Base-by-base conservation (phyloP, 2,888 invertebrate species). In the Chaetoderma sp. region DNA sequence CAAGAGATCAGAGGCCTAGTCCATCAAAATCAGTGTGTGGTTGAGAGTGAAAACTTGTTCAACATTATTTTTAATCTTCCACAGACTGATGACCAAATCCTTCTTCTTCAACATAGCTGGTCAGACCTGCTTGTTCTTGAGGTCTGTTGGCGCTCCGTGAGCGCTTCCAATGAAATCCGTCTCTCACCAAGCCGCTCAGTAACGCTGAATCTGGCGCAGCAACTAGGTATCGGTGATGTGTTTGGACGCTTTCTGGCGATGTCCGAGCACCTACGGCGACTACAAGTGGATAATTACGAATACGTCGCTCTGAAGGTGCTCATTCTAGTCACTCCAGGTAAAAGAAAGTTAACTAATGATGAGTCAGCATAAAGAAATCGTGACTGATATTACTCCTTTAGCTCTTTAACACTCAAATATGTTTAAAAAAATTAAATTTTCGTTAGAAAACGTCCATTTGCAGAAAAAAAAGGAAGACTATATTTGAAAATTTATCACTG, bases 71-170 rank as follows among this genome's bases (percentile, higher is more conserved):
- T n/a, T n/a, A n/a, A n/a, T n/a, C n/a, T 44, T 60, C 66, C 86
- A 36, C 87, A 95, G 95, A 97, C 97, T 86, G 98, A 98, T 88
- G 98, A 98, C 89, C 98, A 98, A 89, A 98, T 97, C 81, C 93
- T 96, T 83, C 89, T 98, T 82, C 91, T 98, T 75, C 96, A 98
- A 83, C 98, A 98, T 88, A 96, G 97, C 70, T 98, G 98, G 98
- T 96, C 97, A 88, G 86, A 86, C 63, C 73, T 87, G 44, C 75
- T 86, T n/a, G 78, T 77, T 30, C 68, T 86, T 28, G 82, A 82
- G 55, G 78, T 79, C 63, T 84, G 84, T 67, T 97, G 95, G 89
- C 93, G 96, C 69, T 97, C 96, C 42, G 93, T 96, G 86, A 90
- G 92, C 71, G 93, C 94, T 57, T 95, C 95, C 6, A 94, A 73